A percentile compares a stretch with the other conserved stretches of the same genome.
Evolutionary conservation across 2,113 vertebrate species (phyloP).

Genomic region (Pseudolaguvia tuberculata): DNA sequence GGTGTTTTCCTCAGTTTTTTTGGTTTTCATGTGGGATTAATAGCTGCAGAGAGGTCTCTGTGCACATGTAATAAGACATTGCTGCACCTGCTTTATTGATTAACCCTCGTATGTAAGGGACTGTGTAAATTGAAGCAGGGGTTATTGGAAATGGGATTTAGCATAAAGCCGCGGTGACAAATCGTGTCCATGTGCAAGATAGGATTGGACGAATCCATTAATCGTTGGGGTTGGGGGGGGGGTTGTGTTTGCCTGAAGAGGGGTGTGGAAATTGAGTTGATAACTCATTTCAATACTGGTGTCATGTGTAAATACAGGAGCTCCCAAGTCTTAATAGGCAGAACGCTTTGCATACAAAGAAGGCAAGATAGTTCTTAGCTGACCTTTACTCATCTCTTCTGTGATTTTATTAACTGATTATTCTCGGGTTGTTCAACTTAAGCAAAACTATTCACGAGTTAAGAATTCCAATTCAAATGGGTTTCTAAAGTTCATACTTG

Average conservation of each 20-base stretch:
- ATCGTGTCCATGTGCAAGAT: slow-evolving; percentile 28
- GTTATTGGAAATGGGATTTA: slow-evolving; percentile 47
- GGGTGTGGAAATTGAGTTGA: slow-evolving; percentile 43
- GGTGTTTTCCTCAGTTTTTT: slow-evolving; percentile 29
- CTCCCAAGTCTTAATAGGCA: not conserved
- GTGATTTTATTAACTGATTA: slow-evolving; percentile 7
- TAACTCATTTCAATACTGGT: slow-evolving; percentile 39
- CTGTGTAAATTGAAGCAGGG: slow-evolving; percentile 50
- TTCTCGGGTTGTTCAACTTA: not conserved
- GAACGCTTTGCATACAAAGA: slow-evolving; percentile 22
- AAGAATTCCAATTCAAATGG: not conserved
- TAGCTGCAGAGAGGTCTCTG: slow-evolving; percentile 16
- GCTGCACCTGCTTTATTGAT: slow-evolving; percentile 48
- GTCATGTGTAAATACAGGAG: slow-evolving; percentile 35
- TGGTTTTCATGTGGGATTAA: slow-evolving; percentile 30
- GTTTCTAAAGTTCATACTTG: slow-evolving; percentile 1
- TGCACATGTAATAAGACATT: slow-evolving; percentile 29
- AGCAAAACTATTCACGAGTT: not conserved
- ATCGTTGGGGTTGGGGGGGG: slow-evolving; percentile 2
- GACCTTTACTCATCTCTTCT: slow-evolving; percentile 30
- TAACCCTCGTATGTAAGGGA: slow-evolving; percentile 52
- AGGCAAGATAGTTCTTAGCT: slow-evolving; percentile 23
- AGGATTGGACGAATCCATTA: slow-evolving; percentile 3
- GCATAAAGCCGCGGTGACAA: slow-evolving; percentile 37
- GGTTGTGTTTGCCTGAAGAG: slow-evolving; percentile 31